Conservation (phyloP, 2,113 vertebrate species). For the Hypanus sabinus region DNA sequence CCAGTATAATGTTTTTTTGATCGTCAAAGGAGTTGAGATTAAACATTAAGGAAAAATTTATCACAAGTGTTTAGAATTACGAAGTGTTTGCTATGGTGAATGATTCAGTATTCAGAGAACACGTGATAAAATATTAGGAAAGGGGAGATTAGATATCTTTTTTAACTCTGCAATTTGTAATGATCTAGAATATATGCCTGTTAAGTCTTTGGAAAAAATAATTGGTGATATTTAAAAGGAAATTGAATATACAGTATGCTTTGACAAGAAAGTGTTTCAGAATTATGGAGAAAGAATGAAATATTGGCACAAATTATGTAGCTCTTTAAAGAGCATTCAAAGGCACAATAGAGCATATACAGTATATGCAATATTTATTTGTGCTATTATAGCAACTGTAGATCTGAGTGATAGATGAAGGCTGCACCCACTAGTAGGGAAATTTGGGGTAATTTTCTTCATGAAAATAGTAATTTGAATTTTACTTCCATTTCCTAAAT, state of each 20-base stretch:
- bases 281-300: not conserved
- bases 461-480: not conserved
- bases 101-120: not conserved
- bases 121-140: not conserved
- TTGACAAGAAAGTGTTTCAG: not conserved
- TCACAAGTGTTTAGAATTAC: not conserved
- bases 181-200: not conserved
- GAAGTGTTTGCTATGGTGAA: not conserved
- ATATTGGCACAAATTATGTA: not conserved
- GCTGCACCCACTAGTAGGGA: not conserved
- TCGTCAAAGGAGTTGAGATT: not conserved
- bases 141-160: not conserved
- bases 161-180: not conserved
- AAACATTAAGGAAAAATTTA: not conserved
- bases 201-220: not conserved
- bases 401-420: not conserved
- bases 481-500: not conserved
- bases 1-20: not conserved
- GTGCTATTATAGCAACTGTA: not conserved
- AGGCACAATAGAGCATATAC: not conserved
- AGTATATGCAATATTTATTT: no score
- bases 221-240: not conserved
- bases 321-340: not conserved
- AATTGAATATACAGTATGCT: not conserved
- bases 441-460: not conserved